Evolutionary conservation across 2,113 vertebrate species (phyloP).

Genomic region (Elanus axillaris): DNA sequence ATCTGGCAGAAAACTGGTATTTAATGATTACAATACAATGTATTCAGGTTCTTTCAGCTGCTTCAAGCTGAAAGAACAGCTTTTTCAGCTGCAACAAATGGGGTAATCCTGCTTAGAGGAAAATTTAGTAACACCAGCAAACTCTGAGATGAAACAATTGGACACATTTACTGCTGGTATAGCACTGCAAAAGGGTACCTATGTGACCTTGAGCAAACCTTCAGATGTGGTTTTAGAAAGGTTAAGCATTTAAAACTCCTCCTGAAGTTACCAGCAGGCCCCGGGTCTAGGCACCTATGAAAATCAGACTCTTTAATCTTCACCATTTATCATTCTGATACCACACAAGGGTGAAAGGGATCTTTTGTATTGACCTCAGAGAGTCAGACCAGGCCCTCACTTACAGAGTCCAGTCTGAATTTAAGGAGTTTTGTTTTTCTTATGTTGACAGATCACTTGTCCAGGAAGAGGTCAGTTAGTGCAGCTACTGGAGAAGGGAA

Average conservation of each 20-base stretch:
- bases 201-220: background rate
- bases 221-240: background rate
- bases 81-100: conserved; percentile 23
- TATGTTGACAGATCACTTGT: background rate
- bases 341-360: background rate
- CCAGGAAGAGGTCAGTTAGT: background rate
- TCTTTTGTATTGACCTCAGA: background rate
- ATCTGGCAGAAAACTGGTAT: conserved; percentile 15
- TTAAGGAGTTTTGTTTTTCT: background rate
- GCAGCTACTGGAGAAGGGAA: background rate
- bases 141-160: background rate
- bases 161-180: conserved; percentile 9
- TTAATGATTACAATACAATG: conserved; percentile 24
- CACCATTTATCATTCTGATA: background rate
- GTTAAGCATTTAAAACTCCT: background rate
- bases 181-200: background rate
- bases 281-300: background rate
- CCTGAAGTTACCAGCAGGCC: background rate
- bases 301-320: background rate
- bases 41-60: conserved; percentile 28
- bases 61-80: conserved; percentile 9
- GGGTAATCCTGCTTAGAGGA: conserved; percentile 22
- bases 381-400: background rate
- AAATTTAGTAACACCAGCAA: conserved; percentile 33
- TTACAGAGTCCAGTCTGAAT: background rate